Evolutionary conservation across 1,140 invertebrate species (phyloP).

Genomic region (Drusus annulatus): DNA sequence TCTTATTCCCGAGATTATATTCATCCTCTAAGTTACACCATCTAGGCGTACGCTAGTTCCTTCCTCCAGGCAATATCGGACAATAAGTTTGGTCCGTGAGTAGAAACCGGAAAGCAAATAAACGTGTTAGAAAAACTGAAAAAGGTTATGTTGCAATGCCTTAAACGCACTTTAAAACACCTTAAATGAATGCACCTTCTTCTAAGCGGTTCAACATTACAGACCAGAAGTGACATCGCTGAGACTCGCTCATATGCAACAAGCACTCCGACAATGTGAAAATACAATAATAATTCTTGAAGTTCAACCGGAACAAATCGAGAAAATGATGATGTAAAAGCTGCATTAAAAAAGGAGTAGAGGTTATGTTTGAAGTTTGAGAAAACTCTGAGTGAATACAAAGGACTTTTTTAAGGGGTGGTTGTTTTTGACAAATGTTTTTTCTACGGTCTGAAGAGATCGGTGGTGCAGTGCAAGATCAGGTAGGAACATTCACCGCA

Average conservation of each 20-base stretch:
- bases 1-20: too few species aligned
- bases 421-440: not conserved
- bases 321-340: not conserved
- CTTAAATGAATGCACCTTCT: not conserved
- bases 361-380: not conserved
- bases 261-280: not conserved
- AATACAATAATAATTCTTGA: slow-evolving; percentile 14
- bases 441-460: not conserved
- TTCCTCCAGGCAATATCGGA: slow-evolving; percentile 13
- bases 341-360: not conserved
- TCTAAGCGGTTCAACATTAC: not conserved
- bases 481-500: slow-evolving; percentile 20
- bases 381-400: not conserved
- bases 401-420: not conserved
- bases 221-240: not conserved
- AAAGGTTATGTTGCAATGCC: not conserved
- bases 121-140: not conserved
- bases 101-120: not conserved
- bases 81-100: not conserved
- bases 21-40: too few species aligned
- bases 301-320: not conserved
- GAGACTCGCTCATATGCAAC: slow-evolving; percentile 12
- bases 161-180: not conserved
- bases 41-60: not conserved
- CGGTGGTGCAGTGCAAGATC: not conserved